Evolutionary conservation across 2,113 vertebrate species (phyloP).

Genomic region (Sapajus apella): DNA sequence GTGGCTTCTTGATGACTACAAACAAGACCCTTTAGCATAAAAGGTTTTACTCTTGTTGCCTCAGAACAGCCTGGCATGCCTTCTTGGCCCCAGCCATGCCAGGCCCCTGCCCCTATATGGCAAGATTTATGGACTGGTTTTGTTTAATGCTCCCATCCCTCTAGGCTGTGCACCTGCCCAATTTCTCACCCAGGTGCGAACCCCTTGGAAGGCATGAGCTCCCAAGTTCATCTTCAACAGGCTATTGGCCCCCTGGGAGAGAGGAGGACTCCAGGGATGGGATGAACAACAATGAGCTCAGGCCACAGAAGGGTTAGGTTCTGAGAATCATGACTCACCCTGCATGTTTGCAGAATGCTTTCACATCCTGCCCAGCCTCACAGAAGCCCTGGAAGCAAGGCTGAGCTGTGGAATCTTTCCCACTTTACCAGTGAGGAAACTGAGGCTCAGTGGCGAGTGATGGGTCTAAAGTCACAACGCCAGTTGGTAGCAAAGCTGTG

Average conservation of each 20-base stretch:
- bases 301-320: neutral
- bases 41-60: neutral
- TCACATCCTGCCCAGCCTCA: neutral
- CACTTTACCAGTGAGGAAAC: neutral
- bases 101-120: neutral
- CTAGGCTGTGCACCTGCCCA: neutral
- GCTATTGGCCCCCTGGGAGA: neutral
- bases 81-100: neutral
- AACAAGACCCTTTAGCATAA: slow-evolving; percentile 8
- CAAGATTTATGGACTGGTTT: neutral
- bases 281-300: neutral
- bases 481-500: neutral
- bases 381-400: neutral
- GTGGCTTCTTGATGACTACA: neutral
- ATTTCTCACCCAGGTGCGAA: neutral
- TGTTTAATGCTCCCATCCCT: slow-evolving; percentile 8
- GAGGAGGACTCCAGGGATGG: neutral
- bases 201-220: neutral
- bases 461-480: neutral
- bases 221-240: neutral
- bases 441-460: neutral
- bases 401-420: neutral
- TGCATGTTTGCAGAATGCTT: neutral
- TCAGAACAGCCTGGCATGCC: neutral
- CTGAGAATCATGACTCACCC: neutral